Evolutionary conservation across 1,140 invertebrate species (phyloP), one percentile per base, ranked within the genome.

Genomic region (Dendroctonus valens): DNA sequence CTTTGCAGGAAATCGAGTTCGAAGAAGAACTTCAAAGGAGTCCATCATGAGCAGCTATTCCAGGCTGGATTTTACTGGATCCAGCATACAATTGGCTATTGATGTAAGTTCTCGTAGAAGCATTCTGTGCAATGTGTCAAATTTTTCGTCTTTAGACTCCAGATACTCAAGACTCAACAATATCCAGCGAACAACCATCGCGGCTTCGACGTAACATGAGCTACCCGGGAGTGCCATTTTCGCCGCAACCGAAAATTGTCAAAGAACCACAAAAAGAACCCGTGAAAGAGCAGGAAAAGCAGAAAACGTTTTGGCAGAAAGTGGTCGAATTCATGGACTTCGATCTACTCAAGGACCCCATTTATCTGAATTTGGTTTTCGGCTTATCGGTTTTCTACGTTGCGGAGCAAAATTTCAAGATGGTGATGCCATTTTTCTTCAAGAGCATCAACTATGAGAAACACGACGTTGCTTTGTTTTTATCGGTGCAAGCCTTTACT

Each of bases 351-450:
- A 75, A 73, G 60, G 69, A 79, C 73, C n/a, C 86, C 85, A 84
- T 85, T 14, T 91, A 88, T 74, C 81, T 90, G 63, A 89, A 89
- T 75, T 81, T 90, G 62, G 79, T 88, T 52, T 83, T 89, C 52
- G 88, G 88, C 2, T 78, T 89, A 12, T 88, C 87, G 41, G 81
- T 89, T 6, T 89, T 87, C 78, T 89, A 88, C 76, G 87, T 88
- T 14, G 86, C 88, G 8, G 88, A 90, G 71, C 81, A 89, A 67
- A 89, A 90, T 73, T 90, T 89, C 73, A 88, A 89, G 76, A 84
- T 89, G 82, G 84, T 90, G 52, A 88, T 85, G 42, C 88, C 89
- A 9, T 90, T 90, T 74, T 90, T 90, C 73, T 84, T 90, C 59
- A 80, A 80, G 53, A 83, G 81, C 72, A 78, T 89, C 65, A 87